A percentile compares a stretch with the other conserved stretches of the same genome.
These are phyloP conservation scores for Proteles cristata DNA, from an alignment of 2,113 vertebrate species.

Conservation along the genomic window DNA sequence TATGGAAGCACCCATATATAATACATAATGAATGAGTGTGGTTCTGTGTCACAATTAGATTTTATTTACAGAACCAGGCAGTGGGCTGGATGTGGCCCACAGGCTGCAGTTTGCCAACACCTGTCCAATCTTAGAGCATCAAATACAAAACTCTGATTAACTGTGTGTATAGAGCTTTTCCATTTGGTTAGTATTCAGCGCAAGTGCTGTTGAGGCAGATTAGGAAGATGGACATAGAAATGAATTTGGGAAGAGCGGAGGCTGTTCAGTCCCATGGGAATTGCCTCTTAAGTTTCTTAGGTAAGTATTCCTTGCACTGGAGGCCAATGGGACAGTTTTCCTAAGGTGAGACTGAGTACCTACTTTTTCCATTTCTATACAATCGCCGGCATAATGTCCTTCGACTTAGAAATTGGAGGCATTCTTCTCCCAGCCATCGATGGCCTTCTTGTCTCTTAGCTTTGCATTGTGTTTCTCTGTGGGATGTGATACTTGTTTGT, in stretches of 20 bases:
- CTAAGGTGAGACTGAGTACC: neutral
- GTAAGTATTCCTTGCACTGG: neutral
- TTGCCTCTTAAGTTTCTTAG: neutral
- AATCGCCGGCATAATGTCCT: neutral
- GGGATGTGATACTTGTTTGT: neutral
- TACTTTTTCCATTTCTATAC: neutral
- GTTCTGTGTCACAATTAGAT: neutral
- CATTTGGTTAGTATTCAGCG: neutral
- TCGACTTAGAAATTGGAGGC: neutral
- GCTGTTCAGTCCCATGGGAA: neutral
- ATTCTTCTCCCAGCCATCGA: neutral
- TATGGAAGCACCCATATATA: neutral
- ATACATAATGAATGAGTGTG: neutral
- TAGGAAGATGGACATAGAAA: neutral
- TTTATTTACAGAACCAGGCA: neutral
- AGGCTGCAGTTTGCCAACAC: neutral
- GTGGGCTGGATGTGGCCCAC: neutral
- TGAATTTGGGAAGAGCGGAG: neutral
- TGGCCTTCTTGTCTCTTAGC: neutral
- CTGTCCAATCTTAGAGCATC: neutral
- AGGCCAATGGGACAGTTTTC: neutral
- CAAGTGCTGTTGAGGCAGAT: neutral
- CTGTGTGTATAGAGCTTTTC: neutral
- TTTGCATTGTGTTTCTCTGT: neutral
- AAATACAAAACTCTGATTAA: neutral